Percentiles rank a stretch among this genome's conserved stretches.
phyloP scores from a whole-genome alignment of 2,113 vertebrate species.

The Scomber scombrus region DNA sequence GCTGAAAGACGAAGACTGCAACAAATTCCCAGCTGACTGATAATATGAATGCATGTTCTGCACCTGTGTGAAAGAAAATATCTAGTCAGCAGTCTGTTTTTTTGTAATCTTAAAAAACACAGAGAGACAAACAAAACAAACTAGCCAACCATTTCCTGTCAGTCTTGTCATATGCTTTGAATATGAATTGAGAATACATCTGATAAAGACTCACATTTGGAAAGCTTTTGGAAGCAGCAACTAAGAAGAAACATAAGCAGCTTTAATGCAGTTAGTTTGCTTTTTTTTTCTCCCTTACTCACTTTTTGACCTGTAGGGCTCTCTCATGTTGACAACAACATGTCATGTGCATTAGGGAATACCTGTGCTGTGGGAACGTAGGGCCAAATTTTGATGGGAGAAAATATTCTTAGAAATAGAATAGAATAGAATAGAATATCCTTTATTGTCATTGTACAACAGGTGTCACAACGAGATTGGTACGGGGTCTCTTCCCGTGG shows the following conservation, averaged over 20 bases:
- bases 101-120: not conserved
- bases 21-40: not conserved
- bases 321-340: no score
- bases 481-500: no score
- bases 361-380: no score
- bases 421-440: no score
- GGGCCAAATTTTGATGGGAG: no score
- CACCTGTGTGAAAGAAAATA: not conserved
- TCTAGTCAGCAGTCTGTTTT: conserved; percentile 7
- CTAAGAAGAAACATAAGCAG: not conserved
- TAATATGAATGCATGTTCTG: no score
- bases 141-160: not conserved
- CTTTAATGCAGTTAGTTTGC: not conserved
- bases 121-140: not conserved
- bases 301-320: no score
- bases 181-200: not conserved
- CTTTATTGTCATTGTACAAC: no score
- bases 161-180: not conserved
- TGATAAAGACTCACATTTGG: not conserved
- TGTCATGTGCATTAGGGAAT: no score
- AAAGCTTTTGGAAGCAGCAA: not conserved
- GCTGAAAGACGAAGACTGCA: not conserved
- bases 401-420: no score
- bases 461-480: no score
- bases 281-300: not conserved